phyloP scores from a whole-genome alignment of 2,888 invertebrate species.

The Schizaphis graminum region DNA sequence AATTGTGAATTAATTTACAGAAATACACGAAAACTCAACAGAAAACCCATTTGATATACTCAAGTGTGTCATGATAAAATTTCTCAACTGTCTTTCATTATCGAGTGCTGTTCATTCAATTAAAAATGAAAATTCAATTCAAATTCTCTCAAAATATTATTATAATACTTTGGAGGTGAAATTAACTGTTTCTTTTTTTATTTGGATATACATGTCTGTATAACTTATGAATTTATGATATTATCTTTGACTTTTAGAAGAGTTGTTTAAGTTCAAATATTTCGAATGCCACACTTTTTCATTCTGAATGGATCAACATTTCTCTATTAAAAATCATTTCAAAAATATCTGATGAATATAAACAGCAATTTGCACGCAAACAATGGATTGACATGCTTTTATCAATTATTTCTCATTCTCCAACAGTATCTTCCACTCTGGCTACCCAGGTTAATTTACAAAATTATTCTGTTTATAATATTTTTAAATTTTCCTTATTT shows the following conservation, averaged over 20 bases:
- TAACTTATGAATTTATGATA: neutral
- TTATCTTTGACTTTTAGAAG: conserved; percentile 38
- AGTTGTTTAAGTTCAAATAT: conserved; percentile 37
- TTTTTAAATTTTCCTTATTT: neutral
- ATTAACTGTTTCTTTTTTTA: neutral
- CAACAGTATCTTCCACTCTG: conserved; percentile 14
- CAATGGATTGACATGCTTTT: conserved; percentile 60
- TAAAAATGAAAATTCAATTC: conserved; percentile 61
- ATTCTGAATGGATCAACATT: conserved; percentile 62
- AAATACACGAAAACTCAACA: conserved; percentile 55
- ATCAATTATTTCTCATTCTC: conserved; percentile 60
- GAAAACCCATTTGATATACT: conserved; percentile 62
- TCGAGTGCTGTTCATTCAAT: conserved; percentile 49
- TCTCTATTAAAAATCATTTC: conserved; percentile 50
- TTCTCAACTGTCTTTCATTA: conserved; percentile 60
- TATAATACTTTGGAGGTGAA: conserved; percentile 65
- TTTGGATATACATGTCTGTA: neutral
- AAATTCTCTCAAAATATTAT: conserved; percentile 65
- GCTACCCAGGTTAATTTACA: conserved; percentile 42
- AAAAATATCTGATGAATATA: conserved; percentile 54
- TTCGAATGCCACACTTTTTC: conserved; percentile 55
- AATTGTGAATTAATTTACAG: conserved; percentile 20
- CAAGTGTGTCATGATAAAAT: conserved; percentile 54
- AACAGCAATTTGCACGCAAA: conserved; percentile 58
- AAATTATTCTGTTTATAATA: neutral